phyloP scores from a whole-genome alignment of 2,888 invertebrate genomes.

The Nomada fucata region DNA sequence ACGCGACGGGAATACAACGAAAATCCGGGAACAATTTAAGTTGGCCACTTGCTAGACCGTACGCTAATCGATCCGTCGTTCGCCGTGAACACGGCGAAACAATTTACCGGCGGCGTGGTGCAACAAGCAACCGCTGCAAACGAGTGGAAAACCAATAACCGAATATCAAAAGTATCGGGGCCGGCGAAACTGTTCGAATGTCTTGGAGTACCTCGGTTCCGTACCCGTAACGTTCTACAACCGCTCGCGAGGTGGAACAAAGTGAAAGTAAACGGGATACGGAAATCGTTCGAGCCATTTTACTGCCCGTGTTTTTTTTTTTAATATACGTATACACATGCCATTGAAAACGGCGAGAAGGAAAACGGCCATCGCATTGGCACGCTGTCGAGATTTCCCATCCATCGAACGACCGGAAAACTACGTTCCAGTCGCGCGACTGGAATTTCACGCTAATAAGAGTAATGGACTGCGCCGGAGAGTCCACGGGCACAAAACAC shows the following conservation, averaged over 20 bases:
- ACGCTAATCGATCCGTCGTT: slow-evolving; percentile 21
- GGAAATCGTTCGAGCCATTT: not conserved
- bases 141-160: slow-evolving; percentile 43
- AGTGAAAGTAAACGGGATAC: not conserved
- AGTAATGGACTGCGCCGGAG: slow-evolving; percentile 63
- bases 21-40: slow-evolving; percentile 17
- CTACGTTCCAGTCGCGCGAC: slow-evolving; percentile 35
- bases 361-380: not conserved
- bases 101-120: slow-evolving; percentile 11
- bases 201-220: slow-evolving; percentile 12
- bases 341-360: not conserved
- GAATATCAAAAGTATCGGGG: slow-evolving; percentile 34
- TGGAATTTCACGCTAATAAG: slow-evolving; percentile 67
- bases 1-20: slow-evolving; percentile 4
- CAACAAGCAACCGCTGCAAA: slow-evolving; percentile 12
- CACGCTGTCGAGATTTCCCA: not conserved
- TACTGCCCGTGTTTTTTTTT: not conserved
- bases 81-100: slow-evolving; percentile 3
- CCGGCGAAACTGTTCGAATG: slow-evolving; percentile 18
- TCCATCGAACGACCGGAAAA: slow-evolving; percentile 3
- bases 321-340: too few relatives aligned
- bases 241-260: not conserved
- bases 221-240: not conserved
- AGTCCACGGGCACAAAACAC: slow-evolving; percentile 44
- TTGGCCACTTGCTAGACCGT: slow-evolving; percentile 2